phyloP scores from a whole-genome alignment of 2,888 invertebrate species.

The Deilephila elpenor region DNA sequence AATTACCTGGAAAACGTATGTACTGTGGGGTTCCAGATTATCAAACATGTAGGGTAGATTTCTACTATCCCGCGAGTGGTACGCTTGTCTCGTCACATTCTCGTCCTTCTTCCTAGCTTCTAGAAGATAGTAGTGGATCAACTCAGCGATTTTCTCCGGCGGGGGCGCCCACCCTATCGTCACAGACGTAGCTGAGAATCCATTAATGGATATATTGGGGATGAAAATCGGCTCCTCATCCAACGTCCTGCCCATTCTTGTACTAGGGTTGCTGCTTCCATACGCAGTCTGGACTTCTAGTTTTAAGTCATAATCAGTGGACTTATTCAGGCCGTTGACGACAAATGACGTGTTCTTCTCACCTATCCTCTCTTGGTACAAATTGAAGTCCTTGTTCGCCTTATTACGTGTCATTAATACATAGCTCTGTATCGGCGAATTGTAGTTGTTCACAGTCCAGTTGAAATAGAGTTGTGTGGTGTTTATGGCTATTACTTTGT shows the following conservation, averaged over 20 bases:
- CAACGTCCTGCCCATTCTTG: constrained; percentile 85
- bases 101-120: constrained; percentile 85
- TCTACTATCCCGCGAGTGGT: constrained; percentile 86
- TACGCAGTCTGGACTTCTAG: constrained; percentile 88
- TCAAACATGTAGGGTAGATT: constrained; percentile 91
- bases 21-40: constrained; percentile 90
- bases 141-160: constrained; percentile 86
- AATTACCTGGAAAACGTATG: constrained; percentile 90
- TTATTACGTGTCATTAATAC: constrained; percentile 78
- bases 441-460: constrained; percentile 92
- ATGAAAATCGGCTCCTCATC: constrained; percentile 90
- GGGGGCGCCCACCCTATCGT: constrained; percentile 92
- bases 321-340: constrained; percentile 86
- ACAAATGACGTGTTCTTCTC: constrained; percentile 88
- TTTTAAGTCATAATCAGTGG: constrained; percentile 87
- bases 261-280: constrained; percentile 83
- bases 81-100: constrained; percentile 83
- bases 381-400: constrained; percentile 60
- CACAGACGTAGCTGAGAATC: constrained; percentile 87
- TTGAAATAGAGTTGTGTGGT: constrained; percentile 90
- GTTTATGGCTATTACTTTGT: constrained; percentile 90
- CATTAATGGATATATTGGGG: constrained; percentile 91
- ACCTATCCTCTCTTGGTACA: constrained; percentile 85
- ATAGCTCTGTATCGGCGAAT: constrained; percentile 87
- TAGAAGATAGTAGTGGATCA: constrained; percentile 90